Base-by-base conservation (phyloP, 1,140 invertebrate species). In the Drosophila ananassae region DNA sequence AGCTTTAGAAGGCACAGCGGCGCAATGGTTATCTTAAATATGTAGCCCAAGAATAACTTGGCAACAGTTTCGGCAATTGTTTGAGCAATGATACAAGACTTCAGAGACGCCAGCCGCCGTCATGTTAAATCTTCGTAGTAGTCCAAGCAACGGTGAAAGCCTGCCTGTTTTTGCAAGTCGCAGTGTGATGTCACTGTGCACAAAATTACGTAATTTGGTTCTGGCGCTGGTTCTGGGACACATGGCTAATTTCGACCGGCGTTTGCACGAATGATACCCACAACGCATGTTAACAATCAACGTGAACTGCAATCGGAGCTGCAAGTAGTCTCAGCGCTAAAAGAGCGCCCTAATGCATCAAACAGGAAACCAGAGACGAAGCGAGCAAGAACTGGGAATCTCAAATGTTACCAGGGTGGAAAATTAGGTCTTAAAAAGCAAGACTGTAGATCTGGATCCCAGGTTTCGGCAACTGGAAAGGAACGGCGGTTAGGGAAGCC, bases 21-120 rank as follows among this genome's bases (percentile, higher is more conserved):
- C 34, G 25, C 25, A 28, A 12, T 17, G 17, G 17, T 17, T 17
- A 37, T 37, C 9, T 10, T 9, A 37, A n/a, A 37, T 37, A 10
- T 37, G 34, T n/a, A 10, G 10, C 34, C 34, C 1, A 7, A 48
- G 50, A 41, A 52, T 46, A 10, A 61, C 58, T 2, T 61, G 58
- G 58, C 50, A 25, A 12, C 28, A 61, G 25, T 53, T 52, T 6
- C 7, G 50, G 17, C 50, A 61, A 22, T 46, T 61, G 24, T 61
- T 61, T 17, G 37, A 61, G 37, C 50, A 61, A 34, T 22, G 39
- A 30, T 61, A 30, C 17, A 37, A 21, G 3, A 53, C 0, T 9
- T 7, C 58, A 6, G 58, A 61, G 58, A 61, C 50, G 37, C 50
- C 58, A 44, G 48, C 34, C 9, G 34, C 34, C 34, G 34, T n/a